phyloP scores from a whole-genome alignment of 2,888 invertebrate species.

The Phyllotreta striolata region DNA sequence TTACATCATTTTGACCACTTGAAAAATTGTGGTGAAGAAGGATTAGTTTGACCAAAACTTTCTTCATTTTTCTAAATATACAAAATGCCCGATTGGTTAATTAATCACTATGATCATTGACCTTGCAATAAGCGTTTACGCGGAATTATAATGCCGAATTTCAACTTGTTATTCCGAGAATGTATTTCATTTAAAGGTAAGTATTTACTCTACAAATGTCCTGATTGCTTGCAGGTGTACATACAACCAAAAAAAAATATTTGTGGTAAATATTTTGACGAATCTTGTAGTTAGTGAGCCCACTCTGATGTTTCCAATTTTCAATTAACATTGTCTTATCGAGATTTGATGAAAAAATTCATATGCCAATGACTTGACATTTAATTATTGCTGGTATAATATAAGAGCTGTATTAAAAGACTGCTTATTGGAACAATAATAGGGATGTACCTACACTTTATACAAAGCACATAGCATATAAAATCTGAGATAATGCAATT shows the following conservation, averaged over 20 bases:
- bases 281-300: not conserved
- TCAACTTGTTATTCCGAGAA: slow-evolving; percentile 33
- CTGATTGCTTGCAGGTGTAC: slow-evolving; percentile 28
- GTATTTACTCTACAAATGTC: slow-evolving; percentile 31
- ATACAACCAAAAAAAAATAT: slow-evolving; percentile 7
- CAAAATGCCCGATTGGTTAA: not conserved
- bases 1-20: not conserved
- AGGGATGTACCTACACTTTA: no score
- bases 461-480: no score
- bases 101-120: slow-evolving; percentile 36
- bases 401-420: no score
- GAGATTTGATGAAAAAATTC: no score
- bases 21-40: not conserved
- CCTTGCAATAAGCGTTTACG: slow-evolving; percentile 36
- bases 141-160: slow-evolving; percentile 37
- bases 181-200: slow-evolving; percentile 28
- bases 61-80: not conserved
- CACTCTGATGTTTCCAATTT: not conserved
- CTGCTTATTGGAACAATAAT: no score
- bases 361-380: no score
- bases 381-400: no score
- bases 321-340: no score
- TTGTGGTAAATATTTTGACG: slow-evolving; percentile 9
- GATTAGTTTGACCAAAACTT: not conserved
- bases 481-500: no score